phyloP scores from a whole-genome alignment of 2,888 invertebrate genomes.

The Drosophila cognata region DNA sequence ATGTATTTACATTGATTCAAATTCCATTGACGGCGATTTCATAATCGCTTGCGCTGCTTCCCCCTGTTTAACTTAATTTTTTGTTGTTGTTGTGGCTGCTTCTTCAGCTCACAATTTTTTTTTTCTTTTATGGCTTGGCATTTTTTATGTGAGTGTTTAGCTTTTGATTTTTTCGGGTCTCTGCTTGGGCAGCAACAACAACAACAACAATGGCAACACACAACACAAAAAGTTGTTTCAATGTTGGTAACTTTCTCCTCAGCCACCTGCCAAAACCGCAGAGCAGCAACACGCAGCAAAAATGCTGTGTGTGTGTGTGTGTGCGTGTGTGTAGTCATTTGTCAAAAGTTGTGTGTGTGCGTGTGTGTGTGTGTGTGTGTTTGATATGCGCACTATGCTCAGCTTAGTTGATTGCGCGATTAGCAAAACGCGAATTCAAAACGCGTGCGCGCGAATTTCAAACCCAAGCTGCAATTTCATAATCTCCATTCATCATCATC shows the following conservation, averaged over 20 bases:
- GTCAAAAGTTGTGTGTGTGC: not conserved
- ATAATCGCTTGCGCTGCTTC: constrained; percentile 63
- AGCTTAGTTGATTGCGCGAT: constrained; percentile 66
- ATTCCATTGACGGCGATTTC: constrained; percentile 78
- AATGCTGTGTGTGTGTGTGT: not conserved
- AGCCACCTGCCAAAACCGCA: constrained; percentile 70
- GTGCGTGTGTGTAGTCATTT: not conserved
- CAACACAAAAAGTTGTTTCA: constrained; percentile 70
- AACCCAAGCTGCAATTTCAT: constrained; percentile 65
- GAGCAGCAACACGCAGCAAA: constrained; percentile 52
- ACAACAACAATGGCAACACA: constrained; percentile 55
- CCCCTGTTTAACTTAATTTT: constrained; percentile 59
- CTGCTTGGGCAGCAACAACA: constrained; percentile 46
- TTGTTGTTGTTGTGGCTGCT: constrained; percentile 48
- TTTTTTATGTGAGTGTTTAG: constrained; percentile 51
- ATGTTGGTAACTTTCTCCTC: constrained; percentile 79
- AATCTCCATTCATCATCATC: constrained; percentile 46
- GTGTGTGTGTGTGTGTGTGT: constrained; percentile 23
- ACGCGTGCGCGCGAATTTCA: constrained; percentile 74
- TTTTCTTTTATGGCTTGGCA: constrained; percentile 52
- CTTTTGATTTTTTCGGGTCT: constrained; percentile 44
- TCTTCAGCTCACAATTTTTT: constrained; percentile 43
- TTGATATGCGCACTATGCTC: constrained; percentile 58
- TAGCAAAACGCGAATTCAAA: constrained; percentile 72
- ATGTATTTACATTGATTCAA: constrained; percentile 71